Percentiles rank a stretch among this genome's conserved stretches.
Conservation (phyloP, 2,113 vertebrate species). For the Malurus melanocephalus region DNA sequence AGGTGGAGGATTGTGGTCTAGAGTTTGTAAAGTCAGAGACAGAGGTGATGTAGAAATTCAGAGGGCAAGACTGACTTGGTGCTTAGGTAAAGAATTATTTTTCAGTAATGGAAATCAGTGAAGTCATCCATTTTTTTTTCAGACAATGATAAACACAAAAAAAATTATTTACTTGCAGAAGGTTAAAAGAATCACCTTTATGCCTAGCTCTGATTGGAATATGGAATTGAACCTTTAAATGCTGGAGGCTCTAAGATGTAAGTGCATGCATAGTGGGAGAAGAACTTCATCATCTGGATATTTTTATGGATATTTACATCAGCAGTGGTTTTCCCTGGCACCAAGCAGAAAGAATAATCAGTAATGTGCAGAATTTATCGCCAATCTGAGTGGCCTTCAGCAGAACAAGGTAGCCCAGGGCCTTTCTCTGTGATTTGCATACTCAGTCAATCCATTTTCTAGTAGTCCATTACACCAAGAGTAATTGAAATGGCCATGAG, state of each 20-base stretch:
- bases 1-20: background rate
- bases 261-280: background rate
- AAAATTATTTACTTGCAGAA: background rate
- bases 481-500: background rate
- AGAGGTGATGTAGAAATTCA: background rate
- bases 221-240: background rate
- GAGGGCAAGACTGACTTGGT: background rate
- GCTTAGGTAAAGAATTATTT: background rate
- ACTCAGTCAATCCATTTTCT: background rate
- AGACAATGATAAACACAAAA: background rate
- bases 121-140: background rate
- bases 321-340: background rate
- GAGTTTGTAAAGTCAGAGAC: background rate
- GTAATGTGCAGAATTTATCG: background rate
- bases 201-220: background rate
- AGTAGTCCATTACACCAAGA: background rate
- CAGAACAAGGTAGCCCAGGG: background rate
- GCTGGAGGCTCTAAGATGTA: background rate
- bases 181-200: background rate
- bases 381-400: background rate
- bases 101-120: background rate
- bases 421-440: background rate
- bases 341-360: background rate
- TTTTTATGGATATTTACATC: background rate
- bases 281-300: fast-evolving